These are phyloP conservation scores for Microcebus griseorufus DNA, from an alignment of 2,113 vertebrate species.

Conservation along the genomic window DNA sequence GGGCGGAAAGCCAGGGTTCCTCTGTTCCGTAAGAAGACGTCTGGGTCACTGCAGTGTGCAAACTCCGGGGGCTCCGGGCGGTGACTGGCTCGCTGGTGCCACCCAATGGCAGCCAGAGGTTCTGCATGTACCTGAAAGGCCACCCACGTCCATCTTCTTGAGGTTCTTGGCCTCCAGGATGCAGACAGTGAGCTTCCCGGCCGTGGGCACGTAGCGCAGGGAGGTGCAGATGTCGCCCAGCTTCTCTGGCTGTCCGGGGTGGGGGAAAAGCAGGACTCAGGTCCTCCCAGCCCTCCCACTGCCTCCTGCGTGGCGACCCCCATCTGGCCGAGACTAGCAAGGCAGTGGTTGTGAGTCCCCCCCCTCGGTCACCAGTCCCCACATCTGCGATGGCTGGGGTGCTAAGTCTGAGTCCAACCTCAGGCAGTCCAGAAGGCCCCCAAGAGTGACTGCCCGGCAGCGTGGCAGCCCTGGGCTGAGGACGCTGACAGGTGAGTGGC, in stretches of 20 bases:
- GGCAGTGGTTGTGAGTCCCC: not conserved
- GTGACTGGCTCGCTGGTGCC: not conserved
- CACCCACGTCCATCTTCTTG: constrained; percentile 99
- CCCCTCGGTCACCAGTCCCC: not conserved
- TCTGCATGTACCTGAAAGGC: constrained; percentile 91
- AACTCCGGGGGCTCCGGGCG: fast-evolving
- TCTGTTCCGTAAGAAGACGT: not conserved
- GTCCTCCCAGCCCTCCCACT: not conserved
- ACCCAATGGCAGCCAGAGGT: not conserved
- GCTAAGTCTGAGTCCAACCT: too few relatives aligned
- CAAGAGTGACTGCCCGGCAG: fast-evolving
- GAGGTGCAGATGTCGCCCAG: constrained; percentile 98
- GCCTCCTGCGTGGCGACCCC: not conserved
- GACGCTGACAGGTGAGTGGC: not conserved
- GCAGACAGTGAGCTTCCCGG: constrained; percentile 97
- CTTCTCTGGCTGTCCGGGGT: constrained; percentile 92
- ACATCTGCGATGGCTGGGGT: not conserved
- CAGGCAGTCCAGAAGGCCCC: not conserved
- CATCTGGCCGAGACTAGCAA: not conserved
- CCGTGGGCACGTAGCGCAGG: constrained; percentile 96
- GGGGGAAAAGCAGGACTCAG: not conserved
- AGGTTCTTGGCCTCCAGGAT: constrained; percentile 99
- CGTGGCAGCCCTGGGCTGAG: fast-evolving
- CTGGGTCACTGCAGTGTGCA: fast-evolving
- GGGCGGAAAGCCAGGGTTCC: not conserved